Base-by-base conservation (phyloP, 2,888 invertebrate genomes). In the Dicranocentrus wangi region DNA sequence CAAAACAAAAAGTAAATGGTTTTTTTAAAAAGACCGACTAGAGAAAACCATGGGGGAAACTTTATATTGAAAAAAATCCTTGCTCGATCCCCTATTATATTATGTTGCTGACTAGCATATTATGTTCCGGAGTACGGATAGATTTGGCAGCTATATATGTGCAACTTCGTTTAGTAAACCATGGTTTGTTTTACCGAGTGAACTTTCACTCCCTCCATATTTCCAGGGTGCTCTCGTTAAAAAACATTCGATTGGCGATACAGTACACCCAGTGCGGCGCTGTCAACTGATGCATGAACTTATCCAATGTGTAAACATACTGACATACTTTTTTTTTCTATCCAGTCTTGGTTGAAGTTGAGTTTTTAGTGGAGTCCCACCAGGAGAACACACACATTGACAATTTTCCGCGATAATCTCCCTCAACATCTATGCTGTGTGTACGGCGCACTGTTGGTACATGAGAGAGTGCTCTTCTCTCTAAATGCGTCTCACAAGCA, bases 241-340 rank as follows among this genome's bases (percentile, higher is more conserved):
- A 42, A n/a, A 28, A 65, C 32, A 58, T 75, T 75, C 42, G 55
- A 55, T 75, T 75, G 65, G 13, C 58, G 58, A 68, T 58, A 73
- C 43, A 66, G n/a, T n/a, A 47, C 47, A 32, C n/a, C 3, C 32
- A 32, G 32, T 7, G 32, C 32, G n/a, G 10, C 32, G 47, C 47
- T 68, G 61, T n/a, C 51, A 15, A 76, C 68, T 68, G 55, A 68
- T 76, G 68, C 68, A 47, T 58, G 68, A 68, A 43, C 27, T 68
- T 76, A 60, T 66, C 43, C 32, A 60, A n/a, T 60, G 68, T 68
- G 76, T 47, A 76, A 76, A 68, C 68, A 68, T 17, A 3, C 66
- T 75, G 55, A n/a, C 66, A 66, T 32, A 39, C 39, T 72, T 72
- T 71, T 63, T 61, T n/a, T 32, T 32, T 32, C 5, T 10, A 32